These are phyloP conservation scores for Terebella lapidaria DNA, from an alignment of 2,888 invertebrate species.

Conservation along the genomic window DNA sequence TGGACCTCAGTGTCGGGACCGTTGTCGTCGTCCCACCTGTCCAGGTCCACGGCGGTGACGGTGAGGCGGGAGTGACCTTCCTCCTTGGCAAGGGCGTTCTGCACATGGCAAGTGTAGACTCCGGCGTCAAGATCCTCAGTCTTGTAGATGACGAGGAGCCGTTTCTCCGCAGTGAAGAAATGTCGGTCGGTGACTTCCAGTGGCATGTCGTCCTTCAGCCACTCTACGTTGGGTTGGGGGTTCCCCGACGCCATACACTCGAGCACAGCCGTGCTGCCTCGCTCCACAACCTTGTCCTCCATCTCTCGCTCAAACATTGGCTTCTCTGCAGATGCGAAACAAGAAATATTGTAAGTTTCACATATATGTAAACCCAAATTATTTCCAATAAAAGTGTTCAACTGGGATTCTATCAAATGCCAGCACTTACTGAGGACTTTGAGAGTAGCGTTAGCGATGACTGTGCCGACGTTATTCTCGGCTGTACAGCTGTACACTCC, in stretches of 20 bases:
- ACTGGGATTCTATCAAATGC: too few relatives aligned
- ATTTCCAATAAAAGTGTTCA: too few relatives aligned
- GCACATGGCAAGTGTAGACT: conserved; percentile 82
- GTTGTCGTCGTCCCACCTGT: conserved; percentile 6
- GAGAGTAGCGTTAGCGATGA: conserved; percentile 79
- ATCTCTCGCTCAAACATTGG: conserved; percentile 81
- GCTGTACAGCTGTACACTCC: conserved; percentile 93
- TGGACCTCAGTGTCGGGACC: background rate
- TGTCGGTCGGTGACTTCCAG: conserved; percentile 73
- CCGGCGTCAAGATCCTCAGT: conserved; percentile 75
- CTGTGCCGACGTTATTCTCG: conserved; percentile 79
- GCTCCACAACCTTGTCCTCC: conserved; percentile 75
- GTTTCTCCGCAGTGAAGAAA: conserved; percentile 81
- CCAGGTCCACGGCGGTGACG: conserved; percentile 56
- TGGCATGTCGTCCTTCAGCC: conserved; percentile 78
- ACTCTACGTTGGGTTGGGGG: conserved; percentile 72
- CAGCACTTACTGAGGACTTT: conserved; percentile 65
- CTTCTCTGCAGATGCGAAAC: conserved; percentile 62
- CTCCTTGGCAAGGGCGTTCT: conserved; percentile 76
- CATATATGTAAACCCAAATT: too few relatives aligned
- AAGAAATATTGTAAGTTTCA: background rate
- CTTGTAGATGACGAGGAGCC: conserved; percentile 80
- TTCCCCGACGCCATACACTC: conserved; percentile 83
- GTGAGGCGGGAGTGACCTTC: conserved; percentile 68
- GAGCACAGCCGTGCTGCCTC: conserved; percentile 78